phyloP scores from a whole-genome alignment of 2,888 invertebrate genomes.

The Hypomecis punctinalis region DNA sequence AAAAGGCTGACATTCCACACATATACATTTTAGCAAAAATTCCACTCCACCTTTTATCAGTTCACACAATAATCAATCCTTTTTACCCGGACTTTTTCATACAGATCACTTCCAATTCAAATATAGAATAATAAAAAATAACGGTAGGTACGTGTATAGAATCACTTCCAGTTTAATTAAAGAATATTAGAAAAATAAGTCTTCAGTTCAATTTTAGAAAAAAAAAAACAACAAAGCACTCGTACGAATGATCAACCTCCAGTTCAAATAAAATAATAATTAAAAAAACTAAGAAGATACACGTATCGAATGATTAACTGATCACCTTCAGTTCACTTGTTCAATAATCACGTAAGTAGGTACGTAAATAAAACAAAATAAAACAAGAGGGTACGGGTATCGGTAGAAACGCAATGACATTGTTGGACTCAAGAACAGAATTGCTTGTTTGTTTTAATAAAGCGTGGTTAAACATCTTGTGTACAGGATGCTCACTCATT shows the following conservation, averaged over 20 bases:
- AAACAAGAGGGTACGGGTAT: conserved; percentile 56
- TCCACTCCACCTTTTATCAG: neutral
- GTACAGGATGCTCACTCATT: conserved; percentile 26
- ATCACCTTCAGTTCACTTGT: neutral
- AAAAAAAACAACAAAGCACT: too few species aligned
- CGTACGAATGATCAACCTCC: too few species aligned
- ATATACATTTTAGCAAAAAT: conserved; percentile 61
- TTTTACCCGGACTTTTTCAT: too few species aligned
- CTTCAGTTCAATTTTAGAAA: too few species aligned
- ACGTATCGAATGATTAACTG: conserved; percentile 5
- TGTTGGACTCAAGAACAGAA: conserved; percentile 35
- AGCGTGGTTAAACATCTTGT: conserved; percentile 27
- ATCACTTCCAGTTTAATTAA: too few species aligned
- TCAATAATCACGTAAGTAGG: conserved; percentile 4
- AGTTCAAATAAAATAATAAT: too few species aligned
- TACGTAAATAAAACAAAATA: conserved; percentile 37
- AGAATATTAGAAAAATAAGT: too few species aligned
- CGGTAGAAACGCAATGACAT: conserved; percentile 50
- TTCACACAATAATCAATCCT: too few species aligned
- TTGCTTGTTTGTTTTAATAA: conserved; percentile 47
- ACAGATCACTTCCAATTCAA: too few species aligned
- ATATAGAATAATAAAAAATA: too few species aligned
- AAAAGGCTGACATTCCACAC: conserved; percentile 73
- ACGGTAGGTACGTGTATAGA: too few species aligned
- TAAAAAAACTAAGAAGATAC: too few species aligned